Base-by-base conservation (phyloP, 1,140 invertebrate genomes). In the Sesamia nonagrioides region DNA sequence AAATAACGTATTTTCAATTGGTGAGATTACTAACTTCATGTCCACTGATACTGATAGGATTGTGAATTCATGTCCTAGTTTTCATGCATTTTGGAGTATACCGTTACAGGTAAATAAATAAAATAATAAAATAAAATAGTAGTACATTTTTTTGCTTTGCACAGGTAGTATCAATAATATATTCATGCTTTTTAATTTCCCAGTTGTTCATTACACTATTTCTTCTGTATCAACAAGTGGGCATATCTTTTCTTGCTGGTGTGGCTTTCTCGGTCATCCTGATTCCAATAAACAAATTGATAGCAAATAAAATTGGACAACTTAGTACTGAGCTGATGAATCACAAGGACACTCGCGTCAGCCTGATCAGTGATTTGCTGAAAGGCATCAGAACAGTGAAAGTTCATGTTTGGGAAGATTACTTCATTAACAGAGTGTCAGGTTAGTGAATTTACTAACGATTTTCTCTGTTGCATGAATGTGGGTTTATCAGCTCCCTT, bases 51-150 rank as follows among this genome's bases (percentile, higher is more conserved):
- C 97, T 0, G 98, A 99, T 88, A 96, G 99, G 84, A 98, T 99
- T 82, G 97, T 99, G 0, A 99, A 99, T 93, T 98, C 99, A 50
- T 99, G 98, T 95, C 97, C 98, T 0, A 99, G 98, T 94, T 99
- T 99, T 93, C 99, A 99, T 95, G 97, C 98, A 15, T 96, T 99
- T 82, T 99, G 99, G 99, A 99, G 98, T 93, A 97, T 99, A 88
- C 99, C 99, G 27, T 96, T 99, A 88, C 98, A 99, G 96, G 97
- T 97, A 78, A n/a, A 1, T 42, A 42, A 40, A 40, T 1, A 1
- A 42, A 42, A 18, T 40, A 42, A 0, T 35, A 15, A 61, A 3
- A 42, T 13, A 37, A 1, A 18, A 11, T 18, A 69, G 8, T 27
- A 40, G 4, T 58, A 11, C 9, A 27, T 58, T 54, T 17, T 27